phyloP scores from a whole-genome alignment of 2,113 vertebrate species.

The Hystrix brachyura region DNA sequence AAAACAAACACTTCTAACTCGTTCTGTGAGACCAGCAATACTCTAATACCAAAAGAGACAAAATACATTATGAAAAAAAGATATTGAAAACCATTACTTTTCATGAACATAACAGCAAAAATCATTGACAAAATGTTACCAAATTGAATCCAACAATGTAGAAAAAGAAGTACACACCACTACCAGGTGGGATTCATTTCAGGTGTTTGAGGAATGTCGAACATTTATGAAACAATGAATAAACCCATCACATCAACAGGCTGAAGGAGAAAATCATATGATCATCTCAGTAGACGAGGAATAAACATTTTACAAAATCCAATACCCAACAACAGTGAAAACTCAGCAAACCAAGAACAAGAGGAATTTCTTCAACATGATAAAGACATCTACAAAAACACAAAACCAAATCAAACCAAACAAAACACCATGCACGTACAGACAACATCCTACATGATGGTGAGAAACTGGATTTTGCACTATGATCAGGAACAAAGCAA shows the following conservation, averaged over 20 bases:
- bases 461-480: background rate
- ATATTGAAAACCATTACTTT: background rate
- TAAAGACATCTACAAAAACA: background rate
- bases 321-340: background rate
- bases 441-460: background rate
- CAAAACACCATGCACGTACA: background rate
- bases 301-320: background rate
- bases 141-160: background rate
- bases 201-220: background rate
- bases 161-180: background rate
- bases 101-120: background rate
- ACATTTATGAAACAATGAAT: background rate
- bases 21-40: background rate
- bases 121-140: background rate
- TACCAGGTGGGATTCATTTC: background rate
- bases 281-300: background rate
- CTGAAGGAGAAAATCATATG: background rate
- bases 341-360: background rate
- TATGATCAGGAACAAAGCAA: background rate
- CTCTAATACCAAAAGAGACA: background rate
- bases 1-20: background rate
- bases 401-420: background rate
- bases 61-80: background rate
- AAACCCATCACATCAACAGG: background rate
- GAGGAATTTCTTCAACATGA: background rate